Evolutionary conservation across 1,140 invertebrate genomes (phyloP).

Genomic region (Scaptomyza hsui): DNA sequence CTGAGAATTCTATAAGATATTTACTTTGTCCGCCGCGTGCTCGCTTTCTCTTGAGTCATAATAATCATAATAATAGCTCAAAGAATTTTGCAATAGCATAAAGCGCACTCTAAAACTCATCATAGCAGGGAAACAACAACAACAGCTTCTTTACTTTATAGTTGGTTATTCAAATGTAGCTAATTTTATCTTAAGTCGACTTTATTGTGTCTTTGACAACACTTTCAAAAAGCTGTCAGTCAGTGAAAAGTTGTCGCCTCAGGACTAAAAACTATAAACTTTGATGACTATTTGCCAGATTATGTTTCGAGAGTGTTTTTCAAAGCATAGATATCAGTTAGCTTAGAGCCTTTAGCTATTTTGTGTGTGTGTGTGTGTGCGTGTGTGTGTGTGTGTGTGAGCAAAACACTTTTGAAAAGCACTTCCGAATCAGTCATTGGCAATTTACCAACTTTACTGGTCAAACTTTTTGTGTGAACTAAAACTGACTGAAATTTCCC

Average conservation of each 20-base stretch:
- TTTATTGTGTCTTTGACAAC: slow-evolving; percentile 47
- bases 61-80: slow-evolving; percentile 59
- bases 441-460: slow-evolving; percentile 50
- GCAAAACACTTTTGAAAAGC: slow-evolving; percentile 25
- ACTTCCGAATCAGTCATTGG: slow-evolving; percentile 20
- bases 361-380: slow-evolving; percentile 3
- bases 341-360: slow-evolving; percentile 31
- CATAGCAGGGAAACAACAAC: not conserved
- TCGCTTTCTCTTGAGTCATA: slow-evolving; percentile 1
- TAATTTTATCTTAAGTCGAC: slow-evolving; percentile 50
- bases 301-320: slow-evolving; percentile 32
- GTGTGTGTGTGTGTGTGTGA: not conserved
- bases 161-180: slow-evolving; percentile 42
- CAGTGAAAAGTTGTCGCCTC: slow-evolving; percentile 31
- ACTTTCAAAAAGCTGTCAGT: slow-evolving; percentile 45
- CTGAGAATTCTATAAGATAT: slow-evolving; percentile 38
- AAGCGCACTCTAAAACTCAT: slow-evolving; percentile 8
- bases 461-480: slow-evolving; percentile 36
- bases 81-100: slow-evolving; percentile 37
- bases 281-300: slow-evolving; percentile 64
- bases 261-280: slow-evolving; percentile 45
- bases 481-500: slow-evolving; percentile 42
- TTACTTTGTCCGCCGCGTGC: slow-evolving; percentile 50
- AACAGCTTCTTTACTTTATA: slow-evolving; percentile 33
- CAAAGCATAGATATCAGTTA: slow-evolving; percentile 42